Percentiles rank a stretch among this genome's conserved stretches.
These are phyloP conservation scores for Hyalella azteca DNA, from an alignment of 2,888 invertebrate species.

Conservation along the genomic window DNA sequence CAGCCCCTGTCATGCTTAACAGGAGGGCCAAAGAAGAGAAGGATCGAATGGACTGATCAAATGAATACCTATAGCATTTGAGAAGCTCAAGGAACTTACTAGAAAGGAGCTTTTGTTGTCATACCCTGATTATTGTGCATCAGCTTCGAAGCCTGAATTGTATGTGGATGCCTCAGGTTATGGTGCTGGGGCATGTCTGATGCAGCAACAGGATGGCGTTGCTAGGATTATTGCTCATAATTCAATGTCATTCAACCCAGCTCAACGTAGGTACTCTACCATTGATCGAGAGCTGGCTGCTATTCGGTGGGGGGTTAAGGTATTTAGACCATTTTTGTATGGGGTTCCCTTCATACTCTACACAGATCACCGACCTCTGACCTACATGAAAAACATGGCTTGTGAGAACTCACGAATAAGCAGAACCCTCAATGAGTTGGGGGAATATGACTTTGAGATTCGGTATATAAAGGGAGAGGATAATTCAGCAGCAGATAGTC, in stretches of 20 bases:
- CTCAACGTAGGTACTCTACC: neutral
- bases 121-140: neutral
- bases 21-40: neutral
- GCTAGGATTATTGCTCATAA: neutral
- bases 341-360: neutral
- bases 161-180: neutral
- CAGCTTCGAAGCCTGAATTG: neutral
- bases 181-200: neutral
- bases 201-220: neutral
- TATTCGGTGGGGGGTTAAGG: neutral
- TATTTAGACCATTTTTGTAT: neutral
- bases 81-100: neutral
- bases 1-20: neutral
- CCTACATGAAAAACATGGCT: neutral
- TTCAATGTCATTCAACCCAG: neutral
- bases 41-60: neutral
- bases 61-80: neutral
- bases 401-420: neutral
- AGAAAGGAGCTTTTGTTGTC: neutral
- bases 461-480: neutral
- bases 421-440: neutral
- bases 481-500: neutral
- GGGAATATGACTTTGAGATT: neutral
- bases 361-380: neutral
- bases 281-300: slow-evolving; percentile 5